These are phyloP conservation scores for Ardeotis arabs DNA, from an alignment of 2,113 vertebrate species.

Conservation along the genomic window DNA sequence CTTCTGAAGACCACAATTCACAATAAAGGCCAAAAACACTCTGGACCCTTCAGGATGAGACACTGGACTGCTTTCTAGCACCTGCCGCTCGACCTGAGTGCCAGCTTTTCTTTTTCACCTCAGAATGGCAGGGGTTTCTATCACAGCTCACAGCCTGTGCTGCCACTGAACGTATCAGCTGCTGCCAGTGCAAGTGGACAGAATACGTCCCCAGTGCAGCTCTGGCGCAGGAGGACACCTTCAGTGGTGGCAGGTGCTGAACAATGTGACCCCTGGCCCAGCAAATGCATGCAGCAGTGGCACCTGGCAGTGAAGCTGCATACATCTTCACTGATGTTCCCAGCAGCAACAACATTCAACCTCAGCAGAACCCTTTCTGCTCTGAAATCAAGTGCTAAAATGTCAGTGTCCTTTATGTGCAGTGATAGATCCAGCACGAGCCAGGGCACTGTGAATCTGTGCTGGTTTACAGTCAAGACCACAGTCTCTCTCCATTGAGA, in stretches of 20 bases:
- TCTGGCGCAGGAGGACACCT: not conserved
- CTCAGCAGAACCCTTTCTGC: not conserved
- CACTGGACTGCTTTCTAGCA: not conserved
- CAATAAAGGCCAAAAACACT: not conserved
- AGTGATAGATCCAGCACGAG: not conserved
- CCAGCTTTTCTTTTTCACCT: not conserved
- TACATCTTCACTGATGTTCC: not conserved
- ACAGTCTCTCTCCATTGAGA: not conserved
- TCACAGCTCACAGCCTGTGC: not conserved
- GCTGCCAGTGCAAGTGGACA: not conserved
- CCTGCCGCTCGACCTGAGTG: not conserved
- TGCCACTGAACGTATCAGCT: not conserved
- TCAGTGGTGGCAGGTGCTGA: not conserved
- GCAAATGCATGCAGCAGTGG: not conserved
- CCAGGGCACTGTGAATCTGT: not conserved
- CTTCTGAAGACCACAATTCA: not conserved
- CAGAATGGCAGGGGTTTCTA: not conserved
- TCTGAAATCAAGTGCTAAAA: not conserved
- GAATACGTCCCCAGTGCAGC: not conserved
- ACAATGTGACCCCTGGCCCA: not conserved
- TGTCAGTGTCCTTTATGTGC: not conserved
- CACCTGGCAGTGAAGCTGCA: not conserved
- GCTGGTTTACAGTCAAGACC: not conserved
- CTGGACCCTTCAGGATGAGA: not conserved
- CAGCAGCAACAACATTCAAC: not conserved